Evolutionary conservation across 2,888 invertebrate genomes (phyloP).

Genomic region (Cordilura impudica): DNA sequence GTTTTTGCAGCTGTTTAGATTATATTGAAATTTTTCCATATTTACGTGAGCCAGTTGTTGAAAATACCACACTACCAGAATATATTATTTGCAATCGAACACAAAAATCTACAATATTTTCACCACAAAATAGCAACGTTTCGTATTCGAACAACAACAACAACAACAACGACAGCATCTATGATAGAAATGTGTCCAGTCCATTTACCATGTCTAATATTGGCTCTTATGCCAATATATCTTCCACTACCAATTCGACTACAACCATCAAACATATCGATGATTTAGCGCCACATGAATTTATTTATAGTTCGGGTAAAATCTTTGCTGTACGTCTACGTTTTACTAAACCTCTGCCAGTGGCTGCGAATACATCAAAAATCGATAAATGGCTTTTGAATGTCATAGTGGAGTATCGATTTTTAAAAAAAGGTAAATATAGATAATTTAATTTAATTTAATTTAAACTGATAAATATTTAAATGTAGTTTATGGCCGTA

Average conservation of each 20-base stretch:
- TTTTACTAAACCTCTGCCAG: conserved; percentile 66
- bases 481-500: no score
- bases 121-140: conserved; percentile 52
- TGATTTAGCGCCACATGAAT: conserved; percentile 65
- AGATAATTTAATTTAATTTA: not conserved
- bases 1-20: conserved; percentile 75
- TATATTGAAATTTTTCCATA: conserved; percentile 77
- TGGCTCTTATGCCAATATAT: conserved; percentile 56
- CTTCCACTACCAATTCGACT: conserved; percentile 39
- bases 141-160: conserved; percentile 33
- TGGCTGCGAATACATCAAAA: conserved; percentile 40
- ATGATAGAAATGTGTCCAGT: conserved; percentile 43
- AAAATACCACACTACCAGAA: conserved; percentile 74
- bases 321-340: conserved; percentile 72
- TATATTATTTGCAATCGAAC: conserved; percentile 75
- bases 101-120: conserved; percentile 23
- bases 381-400: conserved; percentile 65
- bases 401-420: conserved; percentile 73
- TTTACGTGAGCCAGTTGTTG: conserved; percentile 76
- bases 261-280: conserved; percentile 43
- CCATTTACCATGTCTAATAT: conserved; percentile 48
- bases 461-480: not conserved
- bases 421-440: conserved; percentile 72
- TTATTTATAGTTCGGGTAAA: conserved; percentile 74
- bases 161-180: conserved; percentile 13